phyloP scores from a whole-genome alignment of 2,888 invertebrate species.

The Drepanosiphum platanoidis region DNA sequence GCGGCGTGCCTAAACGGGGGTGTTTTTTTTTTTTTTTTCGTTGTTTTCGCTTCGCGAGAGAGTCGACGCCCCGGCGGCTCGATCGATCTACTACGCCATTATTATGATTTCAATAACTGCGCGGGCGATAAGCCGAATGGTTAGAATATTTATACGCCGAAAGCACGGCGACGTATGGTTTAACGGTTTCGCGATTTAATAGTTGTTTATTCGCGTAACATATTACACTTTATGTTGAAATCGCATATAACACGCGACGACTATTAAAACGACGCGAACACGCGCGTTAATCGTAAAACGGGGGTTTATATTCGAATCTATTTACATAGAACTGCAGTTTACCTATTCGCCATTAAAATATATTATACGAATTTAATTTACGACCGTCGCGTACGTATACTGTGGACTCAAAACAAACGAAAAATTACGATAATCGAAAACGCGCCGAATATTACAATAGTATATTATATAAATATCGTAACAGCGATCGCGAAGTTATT shows the following conservation, averaged over 20 bases:
- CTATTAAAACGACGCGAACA: not conserved
- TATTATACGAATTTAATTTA: not conserved
- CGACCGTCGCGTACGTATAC: not conserved
- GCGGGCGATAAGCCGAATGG: not conserved
- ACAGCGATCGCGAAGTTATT: no score
- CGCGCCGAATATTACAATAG: no score
- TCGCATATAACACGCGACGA: not conserved
- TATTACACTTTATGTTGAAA: no score
- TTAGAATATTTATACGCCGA: not conserved
- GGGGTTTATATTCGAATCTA: not conserved
- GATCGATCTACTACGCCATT: no score
- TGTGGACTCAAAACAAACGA: no score
- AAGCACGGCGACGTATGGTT: not conserved
- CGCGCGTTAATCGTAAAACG: not conserved
- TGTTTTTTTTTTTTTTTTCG: not conserved
- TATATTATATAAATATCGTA: no score
- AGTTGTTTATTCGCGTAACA: not conserved
- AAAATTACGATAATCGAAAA: not conserved
- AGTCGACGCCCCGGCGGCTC: not conserved
- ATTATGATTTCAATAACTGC: not conserved
- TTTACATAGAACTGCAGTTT: not conserved
- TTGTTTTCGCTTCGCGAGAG: not conserved
- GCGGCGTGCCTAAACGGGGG: not conserved
- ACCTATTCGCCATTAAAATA: not conserved
- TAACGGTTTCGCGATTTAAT: not conserved